Percentiles rank a stretch among this genome's conserved stretches.
Conservation (phyloP, 2,888 invertebrate genomes). For the Lasiommata megera region DNA sequence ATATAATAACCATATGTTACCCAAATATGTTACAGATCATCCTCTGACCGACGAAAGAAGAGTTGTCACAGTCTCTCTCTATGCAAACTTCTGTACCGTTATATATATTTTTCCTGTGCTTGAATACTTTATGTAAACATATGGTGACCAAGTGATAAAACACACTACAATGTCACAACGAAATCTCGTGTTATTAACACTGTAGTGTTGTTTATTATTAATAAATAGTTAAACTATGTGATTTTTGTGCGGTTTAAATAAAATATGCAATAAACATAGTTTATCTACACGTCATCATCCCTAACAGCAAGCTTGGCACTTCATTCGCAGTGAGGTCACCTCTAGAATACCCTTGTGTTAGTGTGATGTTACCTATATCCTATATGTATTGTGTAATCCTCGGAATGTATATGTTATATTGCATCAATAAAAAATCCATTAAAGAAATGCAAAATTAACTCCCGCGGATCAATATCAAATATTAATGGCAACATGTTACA, state of each 20-base stretch:
- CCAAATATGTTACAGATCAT: constrained; percentile 66
- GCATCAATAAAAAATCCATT: constrained; percentile 28
- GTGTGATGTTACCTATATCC: constrained; percentile 35
- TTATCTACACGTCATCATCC: constrained; percentile 18
- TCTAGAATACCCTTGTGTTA: constrained; percentile 30
- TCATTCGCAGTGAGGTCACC: constrained; percentile 35
- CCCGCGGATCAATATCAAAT: not conserved
- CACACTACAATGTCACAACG: constrained; percentile 11
- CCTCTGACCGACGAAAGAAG: constrained; percentile 54
- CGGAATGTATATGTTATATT: constrained; percentile 31
- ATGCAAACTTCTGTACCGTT: constrained; percentile 16
- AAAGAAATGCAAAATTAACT: constrained; percentile 31
- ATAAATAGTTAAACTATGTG: constrained; percentile 10
- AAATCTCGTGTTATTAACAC: not conserved
- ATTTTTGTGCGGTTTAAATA: not conserved
- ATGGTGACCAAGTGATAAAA: constrained; percentile 22
- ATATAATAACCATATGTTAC: constrained; percentile 30
- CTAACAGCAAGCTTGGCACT: constrained; percentile 28
- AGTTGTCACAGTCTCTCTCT: constrained; percentile 38
- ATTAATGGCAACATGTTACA: not conserved
- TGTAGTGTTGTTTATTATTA: constrained; percentile 22
- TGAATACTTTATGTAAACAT: constrained; percentile 5
- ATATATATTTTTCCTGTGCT: constrained; percentile 13
- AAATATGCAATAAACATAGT: constrained; percentile 12
- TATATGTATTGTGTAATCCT: constrained; percentile 34